Evolutionary conservation across 2,797 vertebrate genomes (phyloP), one percentile per base, ranked within the genome.

Genomic region (Crossoptilon crossoptilon): DNA sequence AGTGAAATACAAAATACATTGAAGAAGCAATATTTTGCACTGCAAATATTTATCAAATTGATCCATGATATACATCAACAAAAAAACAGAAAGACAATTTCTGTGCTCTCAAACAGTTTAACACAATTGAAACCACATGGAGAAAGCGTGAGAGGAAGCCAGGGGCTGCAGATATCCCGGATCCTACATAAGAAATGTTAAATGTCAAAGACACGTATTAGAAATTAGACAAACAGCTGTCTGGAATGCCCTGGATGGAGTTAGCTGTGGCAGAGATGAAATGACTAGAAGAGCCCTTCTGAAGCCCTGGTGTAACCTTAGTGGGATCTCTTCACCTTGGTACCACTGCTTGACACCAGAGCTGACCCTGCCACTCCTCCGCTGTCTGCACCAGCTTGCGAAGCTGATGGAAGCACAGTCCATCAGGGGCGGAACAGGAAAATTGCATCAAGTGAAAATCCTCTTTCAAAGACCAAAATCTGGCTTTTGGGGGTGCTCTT

Each of bases 371-470:
- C 55, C 55, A 16, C 21, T 69, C 44, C 69, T 35, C 49, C 16
- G 22, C 39, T 44, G n/a, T 51, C n/a, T 39, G 44, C 11, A 14
- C 44, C 51, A 22, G 39, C 29, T 27, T 16, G 22, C 9, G 15
- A n/a, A 69, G 62, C 10, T 37, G 37, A 37, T 37, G 37, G 37
- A 37, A 37, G 14, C 37, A 4, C 4, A 14, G 24, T 59, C 39
- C n/a, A 14, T 59, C 11, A 1, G 8, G 12, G n/a, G 6, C 66
- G 11, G 37, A 63, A 48, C 26, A 59, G 56, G 21, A 72, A 46
- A 49, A 60, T 5, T 8, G 1, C 31, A 49, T 24, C 60, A 64
- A 68, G 44, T 1, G 3, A 48, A 0, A 0, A 44, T 41, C 15
- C 35, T 43, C 53, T 85, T 35, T 18, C 63, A 58, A 68, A 73